Base-by-base conservation (phyloP, 2,888 invertebrate genomes). In the Xanthia icteritia region DNA sequence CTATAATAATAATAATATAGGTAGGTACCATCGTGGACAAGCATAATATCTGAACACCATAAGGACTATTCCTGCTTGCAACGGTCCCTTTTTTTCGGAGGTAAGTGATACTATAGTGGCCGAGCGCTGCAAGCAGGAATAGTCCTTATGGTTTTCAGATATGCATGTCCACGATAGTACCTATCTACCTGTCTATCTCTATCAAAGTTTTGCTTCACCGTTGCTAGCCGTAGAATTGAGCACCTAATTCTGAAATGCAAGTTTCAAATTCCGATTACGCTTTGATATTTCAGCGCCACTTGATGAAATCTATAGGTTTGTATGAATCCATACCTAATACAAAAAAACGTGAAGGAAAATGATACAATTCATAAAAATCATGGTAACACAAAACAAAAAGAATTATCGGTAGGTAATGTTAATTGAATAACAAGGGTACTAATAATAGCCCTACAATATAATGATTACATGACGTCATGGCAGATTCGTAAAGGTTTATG, bases 171-270 rank as follows among this genome's bases (percentile, higher is more conserved):
- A 2, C 31, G 2, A 31, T 31, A 45, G 0, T 45, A 31, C 1
- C 15, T 20, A 45, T 23, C 42, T 70, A 58, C n/a, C n/a, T 61
- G 15, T 36, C 8, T 20, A 48, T 56, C 8, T 36, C 42, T 23
- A 64, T 81, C n/a, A 51, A 76, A 82, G 23, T 45, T 82, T 45
- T 11, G 20, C 15, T 36, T 58, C 2, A 20, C 20, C 11, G 54
- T 15, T 27, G n/a, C 42, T 39, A 51, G 15, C 36, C 4, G 20
- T 31, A 17, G 74, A 75, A 65, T 45, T 76, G 65, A 60, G 42
- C 23, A 81, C 23, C 42, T 51, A 56, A 77, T 23, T 67, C 48
- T 5, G 42, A 42, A 67, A 63, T 48, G 51, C 56, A 58, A 68
- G 56, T 27, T 82, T 31, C 23, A 15, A 68, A 75, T 56, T 73